Conservation (phyloP, 2,797 vertebrate species). For the Poecilia velifera region DNA sequence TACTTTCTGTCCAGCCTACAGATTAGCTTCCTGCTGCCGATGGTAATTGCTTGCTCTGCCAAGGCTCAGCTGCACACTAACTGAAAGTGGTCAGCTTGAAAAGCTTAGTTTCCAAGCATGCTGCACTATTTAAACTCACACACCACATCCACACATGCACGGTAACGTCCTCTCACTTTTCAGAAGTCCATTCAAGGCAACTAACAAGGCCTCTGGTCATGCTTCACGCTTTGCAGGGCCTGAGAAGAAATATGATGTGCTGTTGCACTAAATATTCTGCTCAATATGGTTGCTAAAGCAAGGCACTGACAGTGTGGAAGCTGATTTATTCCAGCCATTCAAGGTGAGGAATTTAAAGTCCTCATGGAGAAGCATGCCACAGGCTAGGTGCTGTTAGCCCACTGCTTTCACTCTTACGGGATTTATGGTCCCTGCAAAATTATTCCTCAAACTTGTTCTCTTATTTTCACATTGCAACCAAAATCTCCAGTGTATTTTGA, state of each 20-base stretch:
- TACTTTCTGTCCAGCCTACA: background rate
- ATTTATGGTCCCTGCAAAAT: slow-evolving; percentile 17
- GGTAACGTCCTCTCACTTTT: slow-evolving; percentile 32
- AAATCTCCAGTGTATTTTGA: background rate
- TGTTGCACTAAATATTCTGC: slow-evolving; percentile 57
- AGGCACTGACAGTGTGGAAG: slow-evolving; percentile 14
- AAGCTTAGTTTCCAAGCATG: background rate
- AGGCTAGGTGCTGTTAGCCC: slow-evolving; percentile 27
- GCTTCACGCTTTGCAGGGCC: slow-evolving; percentile 46
- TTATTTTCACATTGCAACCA: background rate
- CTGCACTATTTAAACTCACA: slow-evolving; percentile 5
- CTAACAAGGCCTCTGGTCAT: slow-evolving; percentile 56
- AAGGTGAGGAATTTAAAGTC: slow-evolving; percentile 37
- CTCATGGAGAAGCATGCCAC: slow-evolving; percentile 48
- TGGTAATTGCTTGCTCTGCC: background rate
- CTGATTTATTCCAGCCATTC: slow-evolving; percentile 46
- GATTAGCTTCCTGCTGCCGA: background rate
- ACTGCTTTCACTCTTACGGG: slow-evolving; percentile 30
- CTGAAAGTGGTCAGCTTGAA: slow-evolving; percentile 5
- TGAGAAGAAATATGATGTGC: slow-evolving; percentile 50
- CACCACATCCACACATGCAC: slow-evolving; percentile 10
- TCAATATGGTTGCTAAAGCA: slow-evolving; percentile 46
- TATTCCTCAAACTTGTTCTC: background rate
- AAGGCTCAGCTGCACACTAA: slow-evolving; percentile 5
- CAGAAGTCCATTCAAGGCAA: slow-evolving; percentile 42